phyloP scores from a whole-genome alignment of 2,113 vertebrate genomes.

The Motacilla tschutschensis region DNA sequence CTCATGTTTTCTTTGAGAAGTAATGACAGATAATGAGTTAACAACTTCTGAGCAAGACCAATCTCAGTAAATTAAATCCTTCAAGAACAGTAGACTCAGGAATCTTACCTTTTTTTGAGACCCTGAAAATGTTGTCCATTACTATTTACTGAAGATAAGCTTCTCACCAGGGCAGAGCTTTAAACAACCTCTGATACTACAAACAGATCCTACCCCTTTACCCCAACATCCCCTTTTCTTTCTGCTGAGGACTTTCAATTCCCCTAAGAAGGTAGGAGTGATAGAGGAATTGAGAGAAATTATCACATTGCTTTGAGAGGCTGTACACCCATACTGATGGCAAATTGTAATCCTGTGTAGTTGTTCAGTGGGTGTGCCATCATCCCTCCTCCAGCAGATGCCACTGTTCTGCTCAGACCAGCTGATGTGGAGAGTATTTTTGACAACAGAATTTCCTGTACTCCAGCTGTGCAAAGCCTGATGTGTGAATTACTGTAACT shows the following conservation, averaged over 20 bases:
- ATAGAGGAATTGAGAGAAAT: not conserved
- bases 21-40: slow-evolving; percentile 1
- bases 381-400: not conserved
- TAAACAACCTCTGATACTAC: not conserved
- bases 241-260: not conserved
- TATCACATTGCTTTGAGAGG: not conserved
- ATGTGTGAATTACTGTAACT: not conserved
- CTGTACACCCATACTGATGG: not conserved
- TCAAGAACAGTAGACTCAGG: not conserved
- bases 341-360: not conserved
- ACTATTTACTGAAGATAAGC: slow-evolving; percentile 44
- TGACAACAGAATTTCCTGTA: not conserved
- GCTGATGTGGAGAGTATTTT: not conserved
- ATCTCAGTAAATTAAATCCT: not conserved
- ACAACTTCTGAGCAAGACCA: not conserved
- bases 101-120: slow-evolving; percentile 9
- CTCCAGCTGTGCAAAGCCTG: not conserved
- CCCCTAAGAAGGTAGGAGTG: not conserved
- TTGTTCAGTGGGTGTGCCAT: not conserved
- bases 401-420: not conserved
- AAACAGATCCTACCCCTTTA: not conserved
- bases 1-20: slow-evolving; percentile 4
- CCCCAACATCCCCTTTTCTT: not conserved
- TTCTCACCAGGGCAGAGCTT: not conserved
- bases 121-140: not conserved